phyloP scores from a whole-genome alignment of 2,797 vertebrate genomes.

The Hemibagrus guttatus region DNA sequence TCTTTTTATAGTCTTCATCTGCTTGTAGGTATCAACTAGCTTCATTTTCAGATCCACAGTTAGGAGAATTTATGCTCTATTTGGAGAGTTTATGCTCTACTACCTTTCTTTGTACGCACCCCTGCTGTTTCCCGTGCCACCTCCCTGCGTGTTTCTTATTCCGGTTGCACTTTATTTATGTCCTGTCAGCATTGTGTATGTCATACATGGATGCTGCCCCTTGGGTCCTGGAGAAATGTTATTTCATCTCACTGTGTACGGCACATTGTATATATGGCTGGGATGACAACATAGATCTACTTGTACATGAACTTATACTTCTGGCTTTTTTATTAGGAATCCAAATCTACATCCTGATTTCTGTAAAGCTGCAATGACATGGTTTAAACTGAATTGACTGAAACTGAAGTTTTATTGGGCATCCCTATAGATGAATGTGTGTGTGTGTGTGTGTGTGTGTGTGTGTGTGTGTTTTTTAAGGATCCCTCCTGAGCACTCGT shows the following conservation, averaged over 20 bases:
- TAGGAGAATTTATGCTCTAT: background rate
- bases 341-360: background rate
- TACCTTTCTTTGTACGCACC: background rate
- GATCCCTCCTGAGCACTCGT: background rate
- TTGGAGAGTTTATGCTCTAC: background rate
- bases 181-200: conserved; percentile 4
- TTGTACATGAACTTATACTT: background rate
- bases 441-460: conserved; percentile 38
- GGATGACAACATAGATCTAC: background rate
- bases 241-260: background rate
- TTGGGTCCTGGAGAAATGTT: background rate
- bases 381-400: background rate
- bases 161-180: background rate
- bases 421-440: background rate
- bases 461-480: conserved; percentile 27
- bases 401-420: background rate
- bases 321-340: background rate
- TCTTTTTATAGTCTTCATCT: background rate
- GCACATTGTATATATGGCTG: background rate
- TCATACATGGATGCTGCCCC: conserved; percentile 26
- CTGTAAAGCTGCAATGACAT: background rate
- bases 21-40: background rate
- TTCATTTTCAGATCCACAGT: background rate
- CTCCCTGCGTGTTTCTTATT: background rate
- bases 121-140: background rate